These are phyloP conservation scores for Caloenas nicobarica DNA, from an alignment of 2,113 vertebrate genomes.

Conservation along the genomic window DNA sequence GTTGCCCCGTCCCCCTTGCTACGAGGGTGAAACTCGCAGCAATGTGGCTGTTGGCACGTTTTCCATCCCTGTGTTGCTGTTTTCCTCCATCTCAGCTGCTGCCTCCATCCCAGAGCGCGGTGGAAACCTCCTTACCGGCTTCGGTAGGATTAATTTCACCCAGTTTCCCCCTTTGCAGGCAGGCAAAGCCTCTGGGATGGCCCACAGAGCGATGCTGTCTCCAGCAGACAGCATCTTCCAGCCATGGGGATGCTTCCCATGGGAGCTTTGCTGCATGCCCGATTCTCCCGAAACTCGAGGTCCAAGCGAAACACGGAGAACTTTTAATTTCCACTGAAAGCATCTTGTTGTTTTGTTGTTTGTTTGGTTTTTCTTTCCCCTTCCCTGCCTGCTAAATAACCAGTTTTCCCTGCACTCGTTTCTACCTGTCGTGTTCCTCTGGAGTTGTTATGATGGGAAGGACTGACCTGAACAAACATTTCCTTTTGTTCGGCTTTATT, in stretches of 20 bases:
- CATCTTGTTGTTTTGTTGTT: neutral
- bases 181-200: neutral
- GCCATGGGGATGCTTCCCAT: neutral
- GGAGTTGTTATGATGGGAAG: constrained; percentile 22
- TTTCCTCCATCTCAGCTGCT: neutral
- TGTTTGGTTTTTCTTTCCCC: neutral
- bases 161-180: rapidly evolving
- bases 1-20: rapidly evolving
- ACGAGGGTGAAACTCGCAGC: rapidly evolving
- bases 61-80: rapidly evolving
- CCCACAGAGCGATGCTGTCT: neutral
- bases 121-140: neutral
- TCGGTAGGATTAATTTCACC: neutral
- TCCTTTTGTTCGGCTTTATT: neutral
- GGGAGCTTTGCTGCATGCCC: neutral
- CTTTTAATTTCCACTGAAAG: neutral
- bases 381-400: constrained; percentile 15
- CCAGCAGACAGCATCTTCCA: rapidly evolving
- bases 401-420: constrained; percentile 44
- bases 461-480: constrained; percentile 10
- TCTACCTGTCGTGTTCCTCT: neutral
- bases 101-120: rapidly evolving
- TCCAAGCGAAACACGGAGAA: rapidly evolving
- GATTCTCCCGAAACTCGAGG: neutral
- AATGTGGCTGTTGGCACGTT: rapidly evolving